Conservation (phyloP, 2,888 invertebrate genomes). For the Synergus laeviventris region DNA sequence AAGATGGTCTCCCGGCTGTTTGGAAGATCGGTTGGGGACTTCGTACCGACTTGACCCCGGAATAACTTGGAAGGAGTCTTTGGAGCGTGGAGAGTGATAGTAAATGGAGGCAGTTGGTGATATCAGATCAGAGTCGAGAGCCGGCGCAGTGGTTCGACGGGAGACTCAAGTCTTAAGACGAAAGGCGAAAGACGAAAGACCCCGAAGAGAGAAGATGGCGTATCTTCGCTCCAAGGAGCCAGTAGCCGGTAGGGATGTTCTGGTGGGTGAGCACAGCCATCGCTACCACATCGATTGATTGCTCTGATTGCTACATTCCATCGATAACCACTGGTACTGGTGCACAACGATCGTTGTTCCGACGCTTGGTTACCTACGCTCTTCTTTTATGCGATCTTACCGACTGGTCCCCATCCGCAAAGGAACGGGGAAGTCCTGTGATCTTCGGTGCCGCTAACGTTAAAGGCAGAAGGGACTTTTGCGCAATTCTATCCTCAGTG, state of each 20-base stretch:
- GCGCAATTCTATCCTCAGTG: conserved; percentile 27
- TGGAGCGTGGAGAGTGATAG: conserved; percentile 58
- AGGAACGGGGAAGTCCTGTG: conserved; percentile 25
- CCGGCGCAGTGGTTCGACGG: conserved; percentile 47
- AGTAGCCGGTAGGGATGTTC: conserved; percentile 69
- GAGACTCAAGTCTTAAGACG: conserved; percentile 31
- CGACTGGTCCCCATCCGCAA: conserved; percentile 4
- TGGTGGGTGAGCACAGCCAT: conserved; percentile 68
- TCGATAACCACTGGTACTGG: conserved; percentile 56
- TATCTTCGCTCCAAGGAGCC: conserved; percentile 60
- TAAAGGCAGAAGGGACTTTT: conserved; percentile 30
- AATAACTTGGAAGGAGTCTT: conserved; percentile 59
- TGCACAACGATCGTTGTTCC: conserved; percentile 37
- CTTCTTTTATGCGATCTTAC: conserved; percentile 29
- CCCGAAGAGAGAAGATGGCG: conserved; percentile 63
- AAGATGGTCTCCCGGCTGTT: conserved; percentile 24
- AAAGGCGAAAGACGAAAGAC: conserved; percentile 50
- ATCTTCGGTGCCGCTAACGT: conserved; percentile 30
- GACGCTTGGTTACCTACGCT: conserved; percentile 28
- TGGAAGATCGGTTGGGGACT: conserved; percentile 49
- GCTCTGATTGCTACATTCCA: conserved; percentile 65
- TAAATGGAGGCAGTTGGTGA: conserved; percentile 63
- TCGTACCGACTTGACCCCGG: conserved; percentile 58
- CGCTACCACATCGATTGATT: conserved; percentile 69
- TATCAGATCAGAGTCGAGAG: conserved; percentile 63